These are phyloP conservation scores for Eilema depressum DNA, from an alignment of 2,888 invertebrate genomes.

Conservation along the genomic window DNA sequence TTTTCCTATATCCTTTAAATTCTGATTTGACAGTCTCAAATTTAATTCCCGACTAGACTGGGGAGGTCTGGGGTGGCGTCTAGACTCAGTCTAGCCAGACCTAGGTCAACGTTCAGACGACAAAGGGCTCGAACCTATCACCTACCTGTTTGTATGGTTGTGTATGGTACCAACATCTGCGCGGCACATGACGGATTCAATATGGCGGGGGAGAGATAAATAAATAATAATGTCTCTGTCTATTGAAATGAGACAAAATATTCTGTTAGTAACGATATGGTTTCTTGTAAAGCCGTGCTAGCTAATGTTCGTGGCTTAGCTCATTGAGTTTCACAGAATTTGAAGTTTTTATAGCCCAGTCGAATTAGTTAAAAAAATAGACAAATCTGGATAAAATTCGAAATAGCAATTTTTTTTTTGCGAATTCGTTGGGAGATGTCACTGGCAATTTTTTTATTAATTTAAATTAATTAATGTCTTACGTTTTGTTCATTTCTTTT, in stretches of 20 bases:
- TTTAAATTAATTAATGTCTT: no score
- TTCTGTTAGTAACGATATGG: no score
- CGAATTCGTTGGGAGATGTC: no score
- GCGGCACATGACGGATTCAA: neutral
- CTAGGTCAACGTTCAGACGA: conserved; percentile 73
- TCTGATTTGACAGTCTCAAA: conserved; percentile 21
- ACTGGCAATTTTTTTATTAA: no score
- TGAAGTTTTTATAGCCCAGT: no score
- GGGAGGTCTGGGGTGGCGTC: conserved; percentile 46
- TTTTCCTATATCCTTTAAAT: neutral
- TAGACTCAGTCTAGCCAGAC: conserved; percentile 61
- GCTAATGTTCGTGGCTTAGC: no score
- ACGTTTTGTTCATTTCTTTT: no score
- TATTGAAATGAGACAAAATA: neutral
- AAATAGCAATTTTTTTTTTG: no score
- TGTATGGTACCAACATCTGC: conserved; percentile 7
- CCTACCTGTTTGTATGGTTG: conserved; percentile 44
- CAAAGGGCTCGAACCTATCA: conserved; percentile 55
- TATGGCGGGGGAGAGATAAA: neutral
- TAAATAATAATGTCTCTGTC: neutral
- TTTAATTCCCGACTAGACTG: conserved; percentile 25
- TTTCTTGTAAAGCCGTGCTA: no score
- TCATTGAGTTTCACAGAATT: no score
- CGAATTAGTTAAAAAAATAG: no score
- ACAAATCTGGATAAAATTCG: no score